These are phyloP conservation scores for Clostera curtula DNA, from an alignment of 2,888 invertebrate genomes.

Conservation along the genomic window DNA sequence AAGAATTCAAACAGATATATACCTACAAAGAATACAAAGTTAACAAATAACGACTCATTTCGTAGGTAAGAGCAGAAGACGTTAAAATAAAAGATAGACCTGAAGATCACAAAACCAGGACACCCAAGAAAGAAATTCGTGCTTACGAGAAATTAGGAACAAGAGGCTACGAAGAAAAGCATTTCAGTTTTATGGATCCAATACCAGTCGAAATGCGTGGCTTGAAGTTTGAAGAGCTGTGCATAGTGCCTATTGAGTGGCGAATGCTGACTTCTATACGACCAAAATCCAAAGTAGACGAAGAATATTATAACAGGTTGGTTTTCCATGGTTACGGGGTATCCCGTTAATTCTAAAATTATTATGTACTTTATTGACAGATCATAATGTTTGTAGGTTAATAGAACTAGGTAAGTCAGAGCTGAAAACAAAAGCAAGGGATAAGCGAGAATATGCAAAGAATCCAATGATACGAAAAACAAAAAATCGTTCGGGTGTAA, in stretches of 20 bases:
- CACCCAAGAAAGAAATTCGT: conserved; percentile 81
- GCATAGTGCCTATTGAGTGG: conserved; percentile 92
- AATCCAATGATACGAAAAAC: conserved; percentile 82
- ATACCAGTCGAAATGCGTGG: conserved; percentile 87
- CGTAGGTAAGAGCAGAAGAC: conserved; percentile 82
- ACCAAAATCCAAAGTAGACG: conserved; percentile 88
- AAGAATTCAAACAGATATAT: too few relatives aligned
- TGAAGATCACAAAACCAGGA: conserved; percentile 83
- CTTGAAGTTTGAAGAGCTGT: conserved; percentile 84
- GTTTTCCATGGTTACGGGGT: background rate
- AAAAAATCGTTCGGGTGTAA: conserved; percentile 89
- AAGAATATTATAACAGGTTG: conserved; percentile 89
- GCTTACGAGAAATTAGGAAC: conserved; percentile 77
- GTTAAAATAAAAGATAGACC: conserved; percentile 82
- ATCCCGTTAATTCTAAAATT: background rate
- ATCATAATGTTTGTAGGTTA: conserved; percentile 66
- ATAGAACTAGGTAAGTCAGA: conserved; percentile 88
- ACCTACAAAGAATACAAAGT: too few relatives aligned
- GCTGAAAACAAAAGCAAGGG: conserved; percentile 80
- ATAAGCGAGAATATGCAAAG: conserved; percentile 78
- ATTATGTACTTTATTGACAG: background rate
- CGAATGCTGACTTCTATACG: conserved; percentile 92
- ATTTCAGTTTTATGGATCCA: conserved; percentile 80
- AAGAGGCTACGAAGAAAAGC: conserved; percentile 74
- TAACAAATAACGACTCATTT: too few relatives aligned